Evolutionary conservation across 2,797 vertebrate genomes (phyloP).

Genomic region (Poeciliopsis paucimaculata): DNA sequence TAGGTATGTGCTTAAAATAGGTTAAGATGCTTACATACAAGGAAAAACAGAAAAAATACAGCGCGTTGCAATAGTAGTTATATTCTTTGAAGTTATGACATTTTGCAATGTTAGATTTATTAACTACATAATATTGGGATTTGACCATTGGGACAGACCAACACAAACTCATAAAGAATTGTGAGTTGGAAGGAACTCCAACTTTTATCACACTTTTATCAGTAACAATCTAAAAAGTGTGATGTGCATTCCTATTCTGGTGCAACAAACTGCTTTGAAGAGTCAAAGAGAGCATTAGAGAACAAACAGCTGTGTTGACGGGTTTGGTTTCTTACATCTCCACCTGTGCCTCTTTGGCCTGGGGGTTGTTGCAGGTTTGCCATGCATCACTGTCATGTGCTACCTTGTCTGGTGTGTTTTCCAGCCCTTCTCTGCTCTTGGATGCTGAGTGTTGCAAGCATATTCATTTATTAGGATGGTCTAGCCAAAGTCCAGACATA

Average conservation of each 20-base stretch:
- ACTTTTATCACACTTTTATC: neutral
- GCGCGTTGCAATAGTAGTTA: neutral
- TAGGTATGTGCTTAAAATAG: constrained; percentile 16
- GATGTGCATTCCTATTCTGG: neutral
- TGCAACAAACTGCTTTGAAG: neutral
- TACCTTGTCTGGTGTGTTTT: neutral
- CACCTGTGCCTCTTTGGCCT: neutral
- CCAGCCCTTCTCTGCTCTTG: neutral
- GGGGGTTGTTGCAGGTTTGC: neutral
- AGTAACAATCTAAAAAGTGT: neutral
- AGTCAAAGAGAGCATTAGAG: neutral
- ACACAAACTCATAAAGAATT: neutral
- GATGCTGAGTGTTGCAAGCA: neutral
- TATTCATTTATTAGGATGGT: neutral
- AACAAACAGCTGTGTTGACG: neutral
- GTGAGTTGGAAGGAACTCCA: neutral
- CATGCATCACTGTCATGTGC: neutral
- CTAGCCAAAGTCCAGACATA: neutral
- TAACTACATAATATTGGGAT: neutral
- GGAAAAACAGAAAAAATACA: neutral
- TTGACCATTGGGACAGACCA: neutral
- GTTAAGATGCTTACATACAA: neutral
- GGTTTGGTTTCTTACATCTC: neutral
- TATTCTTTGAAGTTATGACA: neutral
- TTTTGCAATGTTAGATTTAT: neutral